Conservation (phyloP, 2,888 invertebrate species). For the Punctoribates punctum region DNA sequence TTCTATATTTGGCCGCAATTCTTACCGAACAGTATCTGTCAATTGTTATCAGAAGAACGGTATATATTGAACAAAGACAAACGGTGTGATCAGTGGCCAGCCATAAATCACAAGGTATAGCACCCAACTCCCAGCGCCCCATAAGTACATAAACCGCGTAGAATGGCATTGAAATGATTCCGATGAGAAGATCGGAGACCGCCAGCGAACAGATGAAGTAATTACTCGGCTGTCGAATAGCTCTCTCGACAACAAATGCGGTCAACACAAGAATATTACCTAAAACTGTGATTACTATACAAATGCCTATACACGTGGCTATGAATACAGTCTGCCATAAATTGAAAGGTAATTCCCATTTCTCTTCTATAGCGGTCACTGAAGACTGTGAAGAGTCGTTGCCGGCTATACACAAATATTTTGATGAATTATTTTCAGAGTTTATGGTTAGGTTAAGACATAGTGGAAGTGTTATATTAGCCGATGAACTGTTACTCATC, state of each 20-base stretch:
- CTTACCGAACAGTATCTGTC: constrained; percentile 98
- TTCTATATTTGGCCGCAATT: constrained; percentile 92
- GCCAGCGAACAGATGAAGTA: constrained; percentile 98
- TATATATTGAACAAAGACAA: constrained; percentile 97
- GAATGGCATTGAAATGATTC: constrained; percentile 96
- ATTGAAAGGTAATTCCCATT: constrained; percentile 64
- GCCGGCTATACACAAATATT: background rate
- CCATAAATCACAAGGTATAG: constrained; percentile 95
- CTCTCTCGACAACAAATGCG: constrained; percentile 89
- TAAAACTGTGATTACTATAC: constrained; percentile 84
- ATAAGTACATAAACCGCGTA: constrained; percentile 95
- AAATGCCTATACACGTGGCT: constrained; percentile 76
- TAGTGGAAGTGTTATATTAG: background rate
- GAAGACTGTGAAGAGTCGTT: background rate
- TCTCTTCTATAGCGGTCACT: background rate
- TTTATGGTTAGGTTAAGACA: background rate
- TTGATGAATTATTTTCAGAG: background rate
- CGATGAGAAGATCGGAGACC: constrained; percentile 93
- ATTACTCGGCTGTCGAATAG: constrained; percentile 90
- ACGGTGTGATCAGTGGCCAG: constrained; percentile 98
- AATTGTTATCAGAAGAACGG: constrained; percentile 94
- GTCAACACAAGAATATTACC: constrained; percentile 93
- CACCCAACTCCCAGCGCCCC: constrained; percentile 95
- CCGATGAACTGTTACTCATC: background rate
- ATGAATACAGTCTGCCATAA: constrained; percentile 85